Evolutionary conservation across 2,113 vertebrate species (phyloP), one percentile per base, ranked within the genome.

Genomic region (Gambusia affinis): DNA sequence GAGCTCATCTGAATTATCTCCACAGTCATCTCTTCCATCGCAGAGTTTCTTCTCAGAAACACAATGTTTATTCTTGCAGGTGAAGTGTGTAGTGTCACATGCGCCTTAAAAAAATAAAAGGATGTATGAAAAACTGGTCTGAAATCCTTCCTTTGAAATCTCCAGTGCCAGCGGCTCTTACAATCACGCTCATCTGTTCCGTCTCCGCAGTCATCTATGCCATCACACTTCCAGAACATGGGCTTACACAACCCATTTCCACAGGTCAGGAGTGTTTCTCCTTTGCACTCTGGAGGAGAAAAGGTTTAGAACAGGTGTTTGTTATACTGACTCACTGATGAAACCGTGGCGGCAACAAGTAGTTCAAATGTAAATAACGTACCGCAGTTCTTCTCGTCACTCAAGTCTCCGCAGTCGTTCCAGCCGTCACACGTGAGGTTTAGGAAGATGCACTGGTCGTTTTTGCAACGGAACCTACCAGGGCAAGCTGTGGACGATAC

Each of bases 391-490:
- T 39, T 1, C 87, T 99, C 98, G 0, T 99, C 98, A 0, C 94
- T 97, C 91, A 88, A 88, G 31, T 99, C 98, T 0, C 95, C 89
- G 2, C 98, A 99, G 91, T 99, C 97, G 0, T 96, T 90, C 96
- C 96, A 98, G 17, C 97, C 97, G 0, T 99, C 97, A 0, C 98
- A 99, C 64, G n/a, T 88, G 88, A 96, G 90, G 0, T 61, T n/a
- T 0, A 6, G 12, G 3, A 57, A 81, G 0, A 98, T 92, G 67
- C 98, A 99, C 17, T 92, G 93, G 10, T 94, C 90, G 0, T 94
- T 97, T 10, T 12, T 88, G 75, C 98, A 99, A 80, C 80, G 80
- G 83, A 97, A 99, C 92, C 89, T 79, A 0, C 92, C 90, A 0
- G 97, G 96, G 78, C 97, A 99, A 0, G 96, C 97, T 99, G 92